Evolutionary conservation across 2,113 vertebrate species (phyloP), one percentile per base, ranked within the genome.

Genomic region (Neofelis nebulosa): DNA sequence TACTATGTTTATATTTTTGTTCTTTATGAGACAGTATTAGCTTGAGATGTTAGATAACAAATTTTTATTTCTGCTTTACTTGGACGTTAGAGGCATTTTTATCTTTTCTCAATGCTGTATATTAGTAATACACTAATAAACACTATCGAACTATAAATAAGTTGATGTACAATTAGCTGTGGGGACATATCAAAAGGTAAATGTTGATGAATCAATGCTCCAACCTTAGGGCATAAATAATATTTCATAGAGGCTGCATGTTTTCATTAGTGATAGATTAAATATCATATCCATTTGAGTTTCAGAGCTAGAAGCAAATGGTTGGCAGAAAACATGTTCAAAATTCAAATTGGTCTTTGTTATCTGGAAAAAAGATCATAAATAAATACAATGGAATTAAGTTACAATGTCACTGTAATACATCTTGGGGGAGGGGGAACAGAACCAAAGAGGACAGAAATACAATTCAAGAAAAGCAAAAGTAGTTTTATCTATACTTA

Each of bases 341-440:
- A 96, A 97, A 73, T 97, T 94, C 79, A 95, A 89, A 89, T 8
- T 66, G 29, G n/a, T 73, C 19, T 92, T 91, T 2, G 19, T 88
- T 96, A 71, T 91, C 55, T 93, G 66, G 65, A 89, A 95, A 78
- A 82, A 82, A 21, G 57, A 33, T 88, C 50, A 91, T 81, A 94
- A 94, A 84, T 96, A 81, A 95, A 95, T 36, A 12, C 55, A 92
- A 84, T 65, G 9, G 27, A 88, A 80, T 80, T 95, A 94, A 92
- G 57, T 90, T 96, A 81, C 14, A 33, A 83, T 29, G 11, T 87
- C 48, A 79, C 10, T 83, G 4, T 80, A 84, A 74, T 74, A 41
- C 16, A 82, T 71, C 57, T 74, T 41, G 29, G 61, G 14, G 25
- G 25, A 27, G 5, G 13, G 61, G 38, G 1, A 83, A 93, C 6